Evolutionary conservation across 2,888 invertebrate species (phyloP), one percentile per base, ranked within the genome.

Genomic region (Colletes collaris): DNA sequence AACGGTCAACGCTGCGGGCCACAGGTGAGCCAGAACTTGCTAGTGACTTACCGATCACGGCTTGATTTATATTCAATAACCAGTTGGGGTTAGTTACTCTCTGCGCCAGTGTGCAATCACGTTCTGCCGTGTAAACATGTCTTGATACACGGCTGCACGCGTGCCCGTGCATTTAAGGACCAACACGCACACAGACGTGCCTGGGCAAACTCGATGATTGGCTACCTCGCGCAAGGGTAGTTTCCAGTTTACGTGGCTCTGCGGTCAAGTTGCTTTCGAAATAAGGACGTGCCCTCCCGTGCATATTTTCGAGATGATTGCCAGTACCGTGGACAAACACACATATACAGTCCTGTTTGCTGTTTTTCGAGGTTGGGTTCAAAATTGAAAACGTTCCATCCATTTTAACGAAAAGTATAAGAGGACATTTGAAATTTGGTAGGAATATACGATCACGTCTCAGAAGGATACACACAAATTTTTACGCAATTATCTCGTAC

Each of bases 21-120:
- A 53, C 76, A 81, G 70, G 76, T 70, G 82, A 56, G 53, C 5
- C 55, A 37, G 60, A 79, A 81, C 79, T 84, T 85, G 55, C 74
- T 85, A 79, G 84, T 88, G 86, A 88, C 87, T 87, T 88, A 86
- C 81, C 64, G 87, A 86, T 86, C 84, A 77, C 70, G 79, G 75
- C 62, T 83, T 87, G 89, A 89, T 89, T 89, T 89, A 87, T 87
- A 89, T 89, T 88, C 87, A 89, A 89, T 89, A 88, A 88, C 85
- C 85, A 81, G 80, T 78, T 16, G 79, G 82, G 84, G 85, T 83
- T 88, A 85, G 88, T 85, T 88, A 85, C 86, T 73, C 74, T 60
- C 68, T 67, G 60, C 70, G 63, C 60, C 65, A 71, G 75, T 78
- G 83, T 83, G 85, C 83, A 88, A 88, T 87, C 87, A 87, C 81